Percentiles rank a stretch among this genome's conserved stretches.
Conservation (phyloP, 2,888 invertebrate genomes). For the Iselma pallidipennis region DNA sequence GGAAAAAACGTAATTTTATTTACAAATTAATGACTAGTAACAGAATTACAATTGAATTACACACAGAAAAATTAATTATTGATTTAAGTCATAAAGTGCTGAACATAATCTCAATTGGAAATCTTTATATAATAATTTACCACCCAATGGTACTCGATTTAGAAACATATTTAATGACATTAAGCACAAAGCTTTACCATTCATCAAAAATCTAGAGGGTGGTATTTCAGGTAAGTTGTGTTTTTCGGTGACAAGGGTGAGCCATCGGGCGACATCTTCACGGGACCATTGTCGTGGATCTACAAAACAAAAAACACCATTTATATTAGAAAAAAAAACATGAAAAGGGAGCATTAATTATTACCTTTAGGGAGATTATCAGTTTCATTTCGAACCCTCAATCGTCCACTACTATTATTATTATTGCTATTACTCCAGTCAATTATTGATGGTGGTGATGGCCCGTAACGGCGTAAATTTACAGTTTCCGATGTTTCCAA, state of each 20-base stretch:
- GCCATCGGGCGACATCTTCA: slow-evolving; percentile 71
- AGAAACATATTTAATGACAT: slow-evolving; percentile 79
- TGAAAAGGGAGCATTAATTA: too few species aligned
- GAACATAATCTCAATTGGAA: slow-evolving; percentile 70
- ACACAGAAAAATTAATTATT: background rate
- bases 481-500: background rate
- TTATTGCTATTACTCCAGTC: slow-evolving; percentile 26
- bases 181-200: slow-evolving; percentile 77
- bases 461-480: slow-evolving; percentile 25
- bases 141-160: slow-evolving; percentile 69
- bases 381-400: too few species aligned
- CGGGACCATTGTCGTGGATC: slow-evolving; percentile 76
- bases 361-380: slow-evolving; percentile 50
- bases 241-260: slow-evolving; percentile 61
- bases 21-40: background rate
- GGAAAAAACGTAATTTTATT: too few species aligned
- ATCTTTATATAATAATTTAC: slow-evolving; percentile 71
- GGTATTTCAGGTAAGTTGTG: slow-evolving; percentile 63
- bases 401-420: too few species aligned
- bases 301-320: slow-evolving; percentile 49
- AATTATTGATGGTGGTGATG: slow-evolving; percentile 15
- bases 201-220: slow-evolving; percentile 73
- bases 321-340: too few species aligned
- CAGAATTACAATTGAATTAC: background rate
- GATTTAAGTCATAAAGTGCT: slow-evolving; percentile 60